Percentiles rank a stretch among this genome's conserved stretches.
Evolutionary conservation across 2,888 invertebrate genomes (phyloP).

Genomic region (Hydropsyche betteni): DNA sequence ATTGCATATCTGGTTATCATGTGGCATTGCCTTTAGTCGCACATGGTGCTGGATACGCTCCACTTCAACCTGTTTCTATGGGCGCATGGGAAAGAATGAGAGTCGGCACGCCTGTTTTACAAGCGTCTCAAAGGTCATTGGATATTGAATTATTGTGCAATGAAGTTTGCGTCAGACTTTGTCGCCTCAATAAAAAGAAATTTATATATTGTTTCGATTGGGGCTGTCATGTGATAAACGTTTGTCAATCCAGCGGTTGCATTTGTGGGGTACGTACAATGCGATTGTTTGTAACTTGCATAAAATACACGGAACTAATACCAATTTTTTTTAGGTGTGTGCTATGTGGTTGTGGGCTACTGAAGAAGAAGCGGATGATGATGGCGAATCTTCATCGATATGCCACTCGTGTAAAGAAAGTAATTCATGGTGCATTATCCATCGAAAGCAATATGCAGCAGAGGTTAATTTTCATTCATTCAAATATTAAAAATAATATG

Average conservation of each 20-base stretch:
- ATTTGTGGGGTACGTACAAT: slow-evolving; percentile 61
- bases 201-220: slow-evolving; percentile 67
- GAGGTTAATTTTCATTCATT: slow-evolving; percentile 57
- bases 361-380: slow-evolving; percentile 53
- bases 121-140: slow-evolving; percentile 62
- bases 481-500: too few species aligned
- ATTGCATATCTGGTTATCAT: slow-evolving; percentile 75
- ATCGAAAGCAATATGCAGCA: slow-evolving; percentile 64
- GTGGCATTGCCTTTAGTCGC: slow-evolving; percentile 78
- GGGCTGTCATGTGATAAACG: slow-evolving; percentile 66
- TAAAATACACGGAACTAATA: neutral
- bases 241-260: slow-evolving; percentile 65
- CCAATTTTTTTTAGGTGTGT: slow-evolving; percentile 57
- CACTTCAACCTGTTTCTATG: slow-evolving; percentile 72
- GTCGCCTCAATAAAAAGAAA: slow-evolving; percentile 60
- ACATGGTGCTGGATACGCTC: slow-evolving; percentile 73
- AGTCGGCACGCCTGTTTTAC: slow-evolving; percentile 56
- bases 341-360: slow-evolving; percentile 67
- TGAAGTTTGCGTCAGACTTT: slow-evolving; percentile 64
- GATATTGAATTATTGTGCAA: slow-evolving; percentile 65
- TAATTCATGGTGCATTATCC: slow-evolving; percentile 59
- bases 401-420: slow-evolving; percentile 60
- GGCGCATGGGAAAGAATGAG: slow-evolving; percentile 60
- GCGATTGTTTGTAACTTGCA: neutral
- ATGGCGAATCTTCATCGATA: slow-evolving; percentile 49